A percentile compares a stretch with the other conserved stretches of the same genome.
phyloP scores from a whole-genome alignment of 2,888 invertebrate genomes.

The Arge pagana region DNA sequence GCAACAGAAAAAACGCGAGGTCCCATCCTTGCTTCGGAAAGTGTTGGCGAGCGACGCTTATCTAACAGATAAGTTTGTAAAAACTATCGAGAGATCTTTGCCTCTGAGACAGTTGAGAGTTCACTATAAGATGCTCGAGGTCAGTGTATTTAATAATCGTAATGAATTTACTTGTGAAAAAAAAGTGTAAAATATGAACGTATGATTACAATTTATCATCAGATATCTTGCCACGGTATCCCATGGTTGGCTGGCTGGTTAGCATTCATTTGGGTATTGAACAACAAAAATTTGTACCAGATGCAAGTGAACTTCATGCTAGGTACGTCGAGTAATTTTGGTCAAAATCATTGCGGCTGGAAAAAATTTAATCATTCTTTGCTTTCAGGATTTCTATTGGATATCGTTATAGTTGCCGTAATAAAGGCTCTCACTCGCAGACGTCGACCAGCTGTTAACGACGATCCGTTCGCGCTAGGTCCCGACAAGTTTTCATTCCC shows the following conservation, averaged over 20 bases:
- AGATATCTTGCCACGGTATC: constrained; percentile 88
- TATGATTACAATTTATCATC: constrained; percentile 40
- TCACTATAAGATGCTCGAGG: constrained; percentile 62
- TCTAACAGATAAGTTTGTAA: constrained; percentile 54
- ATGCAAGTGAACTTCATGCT: constrained; percentile 85
- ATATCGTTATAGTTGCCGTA: constrained; percentile 76
- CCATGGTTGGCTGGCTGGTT: constrained; percentile 82
- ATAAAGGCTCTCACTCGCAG: constrained; percentile 79
- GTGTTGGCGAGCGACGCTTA: constrained; percentile 52
- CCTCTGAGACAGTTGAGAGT: constrained; percentile 51
- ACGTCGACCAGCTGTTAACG: constrained; percentile 72
- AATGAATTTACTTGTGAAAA: not conserved
- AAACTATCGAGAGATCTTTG: constrained; percentile 44
- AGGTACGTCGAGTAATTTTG: constrained; percentile 62
- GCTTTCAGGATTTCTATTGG: constrained; percentile 77
- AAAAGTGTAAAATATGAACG: constrained; percentile 3
- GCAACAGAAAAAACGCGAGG: constrained; percentile 41
- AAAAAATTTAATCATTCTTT: constrained; percentile 24
- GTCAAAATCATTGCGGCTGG: not conserved
- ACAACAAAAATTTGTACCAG: constrained; percentile 71
- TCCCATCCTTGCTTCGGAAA: constrained; percentile 45
- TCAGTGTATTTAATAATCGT: constrained; percentile 32
- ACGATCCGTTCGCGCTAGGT: constrained; percentile 72
- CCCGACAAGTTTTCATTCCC: constrained; percentile 93
- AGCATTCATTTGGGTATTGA: constrained; percentile 77